A percentile compares a stretch with the other conserved stretches of the same genome.
Evolutionary conservation across 2,797 vertebrate genomes (phyloP).

Genomic region (Gorsachius magnificus): DNA sequence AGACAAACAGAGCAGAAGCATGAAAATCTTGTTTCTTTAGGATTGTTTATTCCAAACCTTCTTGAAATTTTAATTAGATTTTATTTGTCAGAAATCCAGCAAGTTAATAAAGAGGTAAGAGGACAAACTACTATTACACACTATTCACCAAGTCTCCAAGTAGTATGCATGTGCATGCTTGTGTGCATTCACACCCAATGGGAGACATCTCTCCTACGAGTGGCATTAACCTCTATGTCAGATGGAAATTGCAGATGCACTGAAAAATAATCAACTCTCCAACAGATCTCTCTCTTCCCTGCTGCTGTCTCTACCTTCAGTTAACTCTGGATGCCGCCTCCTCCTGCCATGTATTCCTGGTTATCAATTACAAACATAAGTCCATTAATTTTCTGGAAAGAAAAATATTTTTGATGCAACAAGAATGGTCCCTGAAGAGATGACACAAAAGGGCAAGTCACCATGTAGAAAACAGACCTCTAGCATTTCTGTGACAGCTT

Average conservation of each 20-base stretch:
- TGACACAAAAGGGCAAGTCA: neutral
- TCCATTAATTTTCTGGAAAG: slow-evolving; percentile 64
- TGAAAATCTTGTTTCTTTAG: neutral
- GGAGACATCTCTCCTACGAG: neutral
- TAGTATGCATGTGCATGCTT: neutral
- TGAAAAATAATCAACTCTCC: neutral
- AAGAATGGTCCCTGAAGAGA: slow-evolving; percentile 43
- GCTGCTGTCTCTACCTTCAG: neutral
- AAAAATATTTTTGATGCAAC: slow-evolving; percentile 45
- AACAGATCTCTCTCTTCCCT: neutral
- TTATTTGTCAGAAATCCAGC: neutral
- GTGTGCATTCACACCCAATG: neutral
- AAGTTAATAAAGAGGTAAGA: neutral
- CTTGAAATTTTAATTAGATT: neutral
- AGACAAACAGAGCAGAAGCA: neutral
- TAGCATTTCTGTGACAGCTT: neutral
- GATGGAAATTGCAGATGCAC: neutral
- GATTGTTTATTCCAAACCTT: neutral
- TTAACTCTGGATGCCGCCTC: neutral
- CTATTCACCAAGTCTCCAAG: neutral
- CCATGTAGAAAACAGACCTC: neutral
- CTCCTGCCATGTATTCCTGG: neutral
- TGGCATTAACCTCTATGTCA: neutral
- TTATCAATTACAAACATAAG: slow-evolving; percentile 44
- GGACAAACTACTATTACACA: neutral